Base-by-base conservation (phyloP, 1,140 invertebrate species). In the Drosophila setifemur region DNA sequence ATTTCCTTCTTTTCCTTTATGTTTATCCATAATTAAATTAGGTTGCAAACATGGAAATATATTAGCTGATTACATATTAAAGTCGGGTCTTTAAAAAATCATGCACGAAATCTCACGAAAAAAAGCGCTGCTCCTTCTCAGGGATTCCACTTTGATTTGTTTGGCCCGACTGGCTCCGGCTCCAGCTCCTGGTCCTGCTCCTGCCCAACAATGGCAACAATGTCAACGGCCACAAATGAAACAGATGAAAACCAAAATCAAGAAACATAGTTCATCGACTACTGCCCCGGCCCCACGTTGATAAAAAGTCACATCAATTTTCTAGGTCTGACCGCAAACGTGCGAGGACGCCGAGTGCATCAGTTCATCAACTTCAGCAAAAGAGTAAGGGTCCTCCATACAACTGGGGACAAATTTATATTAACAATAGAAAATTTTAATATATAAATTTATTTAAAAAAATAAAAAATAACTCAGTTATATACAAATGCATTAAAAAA, bases 291-390 rank as follows among this genome's bases (percentile, higher is more conserved):
- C 16, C 53, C 37, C 40, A 31, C 7, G 64, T 37, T 53, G 28
- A 63, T 64, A 69, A 69, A 82, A 74, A 85, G 70, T 74, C 79
- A 85, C 79, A 83, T 83, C 74, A 74, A 85, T 83, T 83, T 85
- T 75, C 58, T 43, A 63, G 47, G 31, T 35, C 54, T 79, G 66
- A 83, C 79, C 79, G 66, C 79, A 83, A 83, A 83, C 79, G 81
- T 85, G 79, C 60, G 52, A 74, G 74, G 60, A 70, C 23, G 40
- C 25, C 54, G 54, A 78, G 47, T 63, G 52, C 70, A 83, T 55
- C 73, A 40, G 52, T 52, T 53, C 21, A 70, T 52, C 66, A 58
- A 31, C 37, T 31, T 9, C 1, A n/a, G 6, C 12, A 16, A 16
- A 7, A 8, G 19, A 37, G 18, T 25, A 11, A 1, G 18, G 18